phyloP scores from a whole-genome alignment of 1,140 invertebrate species.

The Pararge aegeria region DNA sequence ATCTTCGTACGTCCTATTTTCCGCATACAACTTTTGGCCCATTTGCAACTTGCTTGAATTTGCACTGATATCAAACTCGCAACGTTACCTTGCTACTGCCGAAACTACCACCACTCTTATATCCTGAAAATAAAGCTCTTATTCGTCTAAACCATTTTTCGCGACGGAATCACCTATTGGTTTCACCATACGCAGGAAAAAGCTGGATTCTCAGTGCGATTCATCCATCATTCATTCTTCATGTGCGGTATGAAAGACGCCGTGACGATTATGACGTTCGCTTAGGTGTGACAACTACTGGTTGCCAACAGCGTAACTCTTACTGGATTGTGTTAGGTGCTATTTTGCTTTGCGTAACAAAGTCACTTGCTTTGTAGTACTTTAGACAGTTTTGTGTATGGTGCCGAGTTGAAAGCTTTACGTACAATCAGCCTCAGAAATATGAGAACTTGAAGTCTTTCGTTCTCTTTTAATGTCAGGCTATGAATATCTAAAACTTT shows the following conservation, averaged over 20 bases:
- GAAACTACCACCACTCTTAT: conserved; percentile 9
- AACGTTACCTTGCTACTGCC: conserved; percentile 23
- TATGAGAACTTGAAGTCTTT: background rate
- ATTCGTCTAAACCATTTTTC: conserved; percentile 15
- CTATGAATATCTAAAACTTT: too few relatives aligned
- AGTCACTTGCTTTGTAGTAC: conserved; percentile 39
- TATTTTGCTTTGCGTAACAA: conserved; percentile 42
- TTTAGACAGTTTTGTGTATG: conserved; percentile 48
- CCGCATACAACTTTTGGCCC: conserved; percentile 65
- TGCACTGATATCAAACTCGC: conserved; percentile 53
- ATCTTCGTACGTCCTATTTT: conserved; percentile 53
- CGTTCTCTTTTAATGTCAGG: too few relatives aligned
- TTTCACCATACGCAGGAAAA: conserved; percentile 58
- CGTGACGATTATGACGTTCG: conserved; percentile 67
- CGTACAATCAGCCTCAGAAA: conserved; percentile 11
- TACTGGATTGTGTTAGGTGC: conserved; percentile 44
- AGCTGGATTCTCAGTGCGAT: conserved; percentile 58
- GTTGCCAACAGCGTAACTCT: conserved; percentile 33
- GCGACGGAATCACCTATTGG: conserved; percentile 25
- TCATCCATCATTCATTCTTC: conserved; percentile 73
- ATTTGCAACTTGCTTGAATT: conserved; percentile 62
- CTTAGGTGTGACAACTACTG: conserved; percentile 45
- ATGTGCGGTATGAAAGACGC: conserved; percentile 66
- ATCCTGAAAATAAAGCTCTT: conserved; percentile 27
- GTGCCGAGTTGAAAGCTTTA: conserved; percentile 18